Evolutionary conservation across 2,113 vertebrate species (phyloP).

Genomic region (Entomyzon cyanotis): DNA sequence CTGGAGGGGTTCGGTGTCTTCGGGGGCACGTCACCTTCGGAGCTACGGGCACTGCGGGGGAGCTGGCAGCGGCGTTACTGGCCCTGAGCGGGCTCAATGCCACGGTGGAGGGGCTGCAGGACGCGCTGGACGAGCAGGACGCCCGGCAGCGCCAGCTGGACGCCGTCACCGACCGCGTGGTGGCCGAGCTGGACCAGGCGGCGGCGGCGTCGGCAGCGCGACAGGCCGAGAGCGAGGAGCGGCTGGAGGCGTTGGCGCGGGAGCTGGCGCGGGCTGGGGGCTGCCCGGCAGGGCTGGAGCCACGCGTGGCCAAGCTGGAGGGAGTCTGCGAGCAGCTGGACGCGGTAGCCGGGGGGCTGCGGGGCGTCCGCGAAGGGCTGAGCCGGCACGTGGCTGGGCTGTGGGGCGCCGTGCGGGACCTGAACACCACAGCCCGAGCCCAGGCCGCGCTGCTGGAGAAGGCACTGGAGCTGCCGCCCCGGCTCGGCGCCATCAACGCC

Average conservation of each 20-base stretch:
- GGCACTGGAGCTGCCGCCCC: constrained; percentile 77
- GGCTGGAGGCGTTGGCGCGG: constrained; percentile 68
- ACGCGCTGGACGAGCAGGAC: constrained; percentile 78
- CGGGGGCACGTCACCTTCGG: constrained; percentile 70
- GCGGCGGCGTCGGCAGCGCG: constrained; percentile 78
- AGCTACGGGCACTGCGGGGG: constrained; percentile 83
- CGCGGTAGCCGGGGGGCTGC: constrained; percentile 62
- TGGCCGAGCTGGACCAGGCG: constrained; percentile 82
- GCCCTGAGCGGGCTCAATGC: constrained; percentile 83
- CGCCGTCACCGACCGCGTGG: constrained; percentile 76
- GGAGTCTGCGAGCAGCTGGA: constrained; percentile 77
- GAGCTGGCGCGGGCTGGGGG: constrained; percentile 66
- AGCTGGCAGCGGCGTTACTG: constrained; percentile 77
- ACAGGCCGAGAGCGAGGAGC: constrained; percentile 71
- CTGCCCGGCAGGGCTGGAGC: constrained; percentile 74
- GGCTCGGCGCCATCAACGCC: constrained; percentile 78
- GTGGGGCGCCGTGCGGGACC: constrained; percentile 82
- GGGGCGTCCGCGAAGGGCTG: constrained; percentile 83
- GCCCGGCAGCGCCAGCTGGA: constrained; percentile 76
- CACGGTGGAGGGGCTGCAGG: constrained; percentile 82
- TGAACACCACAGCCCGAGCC: constrained; percentile 78
- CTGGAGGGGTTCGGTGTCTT: constrained; percentile 82
- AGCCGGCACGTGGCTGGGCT: constrained; percentile 84
- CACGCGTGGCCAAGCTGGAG: constrained; percentile 83
- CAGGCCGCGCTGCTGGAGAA: constrained; percentile 78